Evolutionary conservation across 1,140 invertebrate genomes (phyloP).

Genomic region (Archivesica marissinica): DNA sequence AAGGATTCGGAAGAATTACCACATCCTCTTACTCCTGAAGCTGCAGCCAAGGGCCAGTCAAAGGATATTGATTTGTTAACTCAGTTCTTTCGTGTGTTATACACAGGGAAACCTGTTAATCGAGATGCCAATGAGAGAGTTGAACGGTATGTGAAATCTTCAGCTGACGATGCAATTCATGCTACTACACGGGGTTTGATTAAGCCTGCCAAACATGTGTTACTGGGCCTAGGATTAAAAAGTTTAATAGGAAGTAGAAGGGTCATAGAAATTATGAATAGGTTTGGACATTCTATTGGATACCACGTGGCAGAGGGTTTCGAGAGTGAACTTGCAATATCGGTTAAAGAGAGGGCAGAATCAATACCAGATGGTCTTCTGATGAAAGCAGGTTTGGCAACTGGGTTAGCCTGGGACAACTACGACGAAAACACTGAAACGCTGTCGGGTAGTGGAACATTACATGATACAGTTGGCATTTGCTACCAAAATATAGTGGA

Average conservation of each 20-base stretch:
- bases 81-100: neutral
- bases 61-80: too few species aligned
- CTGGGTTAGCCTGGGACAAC: constrained; percentile 83
- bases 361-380: constrained; percentile 71
- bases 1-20: too few species aligned
- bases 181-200: neutral
- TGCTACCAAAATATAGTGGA: too few species aligned
- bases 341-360: neutral
- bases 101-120: neutral
- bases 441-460: constrained; percentile 81
- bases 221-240: constrained; percentile 34
- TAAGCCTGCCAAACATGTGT: constrained; percentile 45
- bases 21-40: too few species aligned
- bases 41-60: too few species aligned
- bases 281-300: constrained; percentile 32
- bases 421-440: constrained; percentile 84
- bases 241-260: constrained; percentile 55
- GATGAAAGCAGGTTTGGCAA: constrained; percentile 68
- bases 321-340: constrained; percentile 31
- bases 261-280: constrained; percentile 46
- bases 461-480: constrained; percentile 85
- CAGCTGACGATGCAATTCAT: constrained; percentile 4
- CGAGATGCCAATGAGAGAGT: neutral
- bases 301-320: constrained; percentile 40
- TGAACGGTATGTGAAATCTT: neutral